Conservation (phyloP, 1,140 invertebrate species). For the Danaus melanippus region DNA sequence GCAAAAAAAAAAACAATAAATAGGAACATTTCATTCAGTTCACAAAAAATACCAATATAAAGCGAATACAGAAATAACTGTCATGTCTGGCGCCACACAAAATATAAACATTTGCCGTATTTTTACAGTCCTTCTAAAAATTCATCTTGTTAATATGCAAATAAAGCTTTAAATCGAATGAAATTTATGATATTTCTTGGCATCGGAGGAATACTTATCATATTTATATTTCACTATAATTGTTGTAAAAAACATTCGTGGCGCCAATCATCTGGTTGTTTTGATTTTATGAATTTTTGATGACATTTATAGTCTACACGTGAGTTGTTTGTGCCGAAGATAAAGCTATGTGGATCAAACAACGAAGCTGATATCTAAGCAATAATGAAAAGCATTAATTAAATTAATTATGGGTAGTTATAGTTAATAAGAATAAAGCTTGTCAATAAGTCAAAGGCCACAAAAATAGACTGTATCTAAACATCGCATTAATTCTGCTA, state of each 20-base stretch:
- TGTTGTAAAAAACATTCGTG: constrained; percentile 21
- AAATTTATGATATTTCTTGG: no score
- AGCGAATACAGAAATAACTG: background rate
- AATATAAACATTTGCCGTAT: constrained; percentile 7
- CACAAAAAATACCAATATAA: constrained; percentile 1
- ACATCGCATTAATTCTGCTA: no score
- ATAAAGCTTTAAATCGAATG: constrained; percentile 8
- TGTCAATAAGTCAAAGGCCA: no score
- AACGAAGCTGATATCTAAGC: no score
- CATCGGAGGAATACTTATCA: no score
- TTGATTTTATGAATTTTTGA: constrained; percentile 1
- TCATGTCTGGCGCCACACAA: constrained; percentile 8
- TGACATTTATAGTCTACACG: no score
- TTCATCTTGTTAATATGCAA: constrained; percentile 23
- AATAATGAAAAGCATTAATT: no score
- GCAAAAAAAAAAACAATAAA: background rate
- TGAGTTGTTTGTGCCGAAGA: no score
- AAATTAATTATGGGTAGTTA: no score
- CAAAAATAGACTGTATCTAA: no score
- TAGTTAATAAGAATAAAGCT: no score
- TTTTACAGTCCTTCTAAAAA: constrained; percentile 12
- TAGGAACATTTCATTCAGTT: background rate
- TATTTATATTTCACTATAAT: constrained; percentile 17
- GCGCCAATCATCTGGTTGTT: constrained; percentile 18
- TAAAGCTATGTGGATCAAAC: no score